Evolutionary conservation across 2,888 invertebrate genomes (phyloP).

Genomic region (Eueremaeus valkanovi): DNA sequence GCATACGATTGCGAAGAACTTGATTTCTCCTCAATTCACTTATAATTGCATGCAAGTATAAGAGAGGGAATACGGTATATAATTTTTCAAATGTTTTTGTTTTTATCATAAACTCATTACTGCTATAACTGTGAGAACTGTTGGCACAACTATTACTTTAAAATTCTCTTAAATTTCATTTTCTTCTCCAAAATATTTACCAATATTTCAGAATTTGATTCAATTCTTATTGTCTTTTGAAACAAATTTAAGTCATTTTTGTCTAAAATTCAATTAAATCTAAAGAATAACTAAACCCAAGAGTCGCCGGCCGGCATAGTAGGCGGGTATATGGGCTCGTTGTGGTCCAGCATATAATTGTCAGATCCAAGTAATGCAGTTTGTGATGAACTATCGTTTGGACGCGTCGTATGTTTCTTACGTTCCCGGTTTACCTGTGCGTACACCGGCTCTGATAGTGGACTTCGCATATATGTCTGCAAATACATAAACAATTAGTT

Average conservation of each 20-base stretch:
- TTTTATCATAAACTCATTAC: neutral
- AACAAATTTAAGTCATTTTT: neutral
- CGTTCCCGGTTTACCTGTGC: conserved; percentile 65
- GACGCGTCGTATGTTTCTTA: conserved; percentile 54
- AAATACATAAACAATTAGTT: conserved; percentile 17
- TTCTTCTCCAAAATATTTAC: neutral
- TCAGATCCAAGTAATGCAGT: conserved; percentile 40
- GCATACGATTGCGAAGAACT: too few species aligned
- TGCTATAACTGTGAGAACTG: neutral
- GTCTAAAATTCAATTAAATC: neutral
- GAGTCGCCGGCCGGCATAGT: conserved; percentile 48
- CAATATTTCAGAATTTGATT: conserved; percentile 7
- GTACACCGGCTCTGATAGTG: conserved; percentile 59
- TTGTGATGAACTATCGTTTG: conserved; percentile 39
- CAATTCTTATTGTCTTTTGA: neutral
- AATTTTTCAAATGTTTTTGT: neutral
- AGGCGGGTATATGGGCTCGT: conserved; percentile 42
- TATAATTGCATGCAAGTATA: too few species aligned
- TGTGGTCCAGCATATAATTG: conserved; percentile 36
- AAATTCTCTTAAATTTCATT: neutral
- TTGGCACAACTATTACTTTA: conserved; percentile 35
- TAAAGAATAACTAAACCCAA: conserved; percentile 45
- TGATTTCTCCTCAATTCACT: too few species aligned
- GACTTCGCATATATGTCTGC: conserved; percentile 7
- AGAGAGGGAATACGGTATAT: neutral